phyloP scores from a whole-genome alignment of 2,113 vertebrate genomes.

The Morone chrysops region DNA sequence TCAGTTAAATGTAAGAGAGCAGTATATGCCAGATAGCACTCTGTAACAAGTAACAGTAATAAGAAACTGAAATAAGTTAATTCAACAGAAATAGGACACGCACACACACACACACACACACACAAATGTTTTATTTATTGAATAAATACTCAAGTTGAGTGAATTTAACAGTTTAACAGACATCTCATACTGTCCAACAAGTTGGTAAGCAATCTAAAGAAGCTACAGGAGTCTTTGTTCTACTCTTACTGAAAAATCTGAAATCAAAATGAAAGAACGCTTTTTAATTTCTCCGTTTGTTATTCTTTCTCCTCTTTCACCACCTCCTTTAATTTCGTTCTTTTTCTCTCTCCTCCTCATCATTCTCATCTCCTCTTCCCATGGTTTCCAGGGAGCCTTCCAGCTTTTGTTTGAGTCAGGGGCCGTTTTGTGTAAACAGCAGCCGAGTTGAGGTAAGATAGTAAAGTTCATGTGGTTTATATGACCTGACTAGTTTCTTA shows the following conservation, averaged over 20 bases:
- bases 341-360: slow-evolving; percentile 42
- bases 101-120: not conserved
- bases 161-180: not conserved
- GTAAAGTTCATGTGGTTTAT: slow-evolving; percentile 37
- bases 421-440: slow-evolving; percentile 66
- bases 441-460: slow-evolving; percentile 61
- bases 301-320: slow-evolving; percentile 38
- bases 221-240: not conserved
- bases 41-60: not conserved
- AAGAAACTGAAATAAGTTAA: slow-evolving; percentile 2
- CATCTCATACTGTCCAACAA: not conserved
- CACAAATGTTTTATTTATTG: not conserved
- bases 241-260: slow-evolving; percentile 2
- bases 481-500: slow-evolving; percentile 34
- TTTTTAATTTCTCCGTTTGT: slow-evolving; percentile 30
- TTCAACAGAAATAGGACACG: not conserved
- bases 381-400: slow-evolving; percentile 55
- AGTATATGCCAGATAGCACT: not conserved
- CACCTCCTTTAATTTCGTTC: slow-evolving; percentile 16
- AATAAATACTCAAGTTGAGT: not conserved
- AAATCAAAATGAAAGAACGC: slow-evolving; percentile 25
- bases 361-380: slow-evolving; percentile 46
- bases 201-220: not conserved
- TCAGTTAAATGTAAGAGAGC: too few species aligned
- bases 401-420: slow-evolving; percentile 58